Base-by-base conservation (phyloP, 2,797 vertebrate species). In the Chrosomus eos region DNA sequence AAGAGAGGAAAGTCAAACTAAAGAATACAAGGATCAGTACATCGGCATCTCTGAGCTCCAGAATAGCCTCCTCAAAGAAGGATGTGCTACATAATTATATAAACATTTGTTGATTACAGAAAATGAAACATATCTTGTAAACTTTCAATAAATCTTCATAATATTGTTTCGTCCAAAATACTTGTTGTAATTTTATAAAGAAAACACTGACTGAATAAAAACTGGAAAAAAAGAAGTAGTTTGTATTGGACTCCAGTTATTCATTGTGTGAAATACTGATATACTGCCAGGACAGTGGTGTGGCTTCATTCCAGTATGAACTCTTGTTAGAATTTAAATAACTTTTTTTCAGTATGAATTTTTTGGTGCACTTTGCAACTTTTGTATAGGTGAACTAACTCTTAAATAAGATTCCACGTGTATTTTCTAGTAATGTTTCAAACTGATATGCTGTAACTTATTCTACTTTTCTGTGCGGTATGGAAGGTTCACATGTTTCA, bases 51-150 rank as follows among this genome's bases (percentile, higher is more conserved):
- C 26, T 64, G 43, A 4, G 0, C 19, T 86, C 0, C 6, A 28
- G 36, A 26, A 71, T 0, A 70, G 3, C 19, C 74, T 84, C 13
- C 1, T 8, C 7, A 70, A 36, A 45, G n/a, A 75, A 9, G 82
- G 82, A 84, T 84, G 82, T 66, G 26, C 33, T 31, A 68, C 48
- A 58, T 84, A 70, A 75, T 75, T 21, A 7, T 33, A 33, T 21
- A 16, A 28, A 55, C 33, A 13, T 64, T 6, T 64, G 36, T 19
- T 64, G 8, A 60, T 64, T 64, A 60, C 16, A 64, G 26, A 40
- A 40, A n/a, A 16, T 6, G 10, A 19, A 72, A 28, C 4, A 5
- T 19, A 4, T 18, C 11, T 19, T 62, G 8, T 14, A 13, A 43
- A 38, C 31, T 19, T n/a, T 28, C 6, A 10, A 18, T 40, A 1